phyloP scores from a whole-genome alignment of 2,797 vertebrate species.

The Onychomys arenicola region DNA sequence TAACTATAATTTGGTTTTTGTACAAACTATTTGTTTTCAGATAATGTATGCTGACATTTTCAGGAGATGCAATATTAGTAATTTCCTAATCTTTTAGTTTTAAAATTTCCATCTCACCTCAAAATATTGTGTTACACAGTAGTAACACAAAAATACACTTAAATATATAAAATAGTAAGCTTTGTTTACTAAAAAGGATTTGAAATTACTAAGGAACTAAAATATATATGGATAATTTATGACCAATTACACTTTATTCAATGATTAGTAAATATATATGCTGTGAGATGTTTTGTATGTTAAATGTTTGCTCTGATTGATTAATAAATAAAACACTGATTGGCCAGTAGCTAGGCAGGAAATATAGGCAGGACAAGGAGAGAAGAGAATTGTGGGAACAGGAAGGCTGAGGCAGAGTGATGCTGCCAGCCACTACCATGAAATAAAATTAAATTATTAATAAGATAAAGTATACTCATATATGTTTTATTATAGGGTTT shows the following conservation, averaged over 20 bases:
- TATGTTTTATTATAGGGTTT: conserved; percentile 23
- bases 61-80: conserved; percentile 6
- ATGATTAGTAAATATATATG: conserved; percentile 22
- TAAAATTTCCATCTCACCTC: background rate
- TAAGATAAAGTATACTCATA: background rate
- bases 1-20: background rate
- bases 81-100: background rate
- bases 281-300: no score
- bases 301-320: no score
- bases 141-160: background rate
- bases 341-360: no score
- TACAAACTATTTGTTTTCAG: background rate
- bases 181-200: background rate
- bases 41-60: background rate
- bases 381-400: no score
- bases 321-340: no score
- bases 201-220: background rate
- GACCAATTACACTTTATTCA: background rate
- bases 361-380: no score
- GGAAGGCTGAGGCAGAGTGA: no score
- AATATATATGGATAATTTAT: background rate
- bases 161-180: background rate
- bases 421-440: no score
- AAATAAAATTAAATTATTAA: conserved; percentile 2
- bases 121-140: background rate